These are phyloP conservation scores for Collichthys lucidus DNA, from an alignment of 2,113 vertebrate species.

Conservation along the genomic window DNA sequence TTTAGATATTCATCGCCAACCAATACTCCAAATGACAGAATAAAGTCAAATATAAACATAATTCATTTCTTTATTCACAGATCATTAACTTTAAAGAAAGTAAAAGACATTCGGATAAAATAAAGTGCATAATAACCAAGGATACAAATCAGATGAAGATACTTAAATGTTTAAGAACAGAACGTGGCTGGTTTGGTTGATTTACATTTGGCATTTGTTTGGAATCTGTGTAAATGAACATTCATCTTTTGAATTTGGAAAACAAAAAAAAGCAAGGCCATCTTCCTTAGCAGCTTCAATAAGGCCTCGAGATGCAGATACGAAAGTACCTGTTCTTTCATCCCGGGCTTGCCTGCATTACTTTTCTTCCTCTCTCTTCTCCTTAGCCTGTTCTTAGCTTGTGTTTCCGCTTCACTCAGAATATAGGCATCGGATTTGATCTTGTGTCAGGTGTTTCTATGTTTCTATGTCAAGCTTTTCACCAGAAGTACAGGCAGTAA, in stretches of 20 bases:
- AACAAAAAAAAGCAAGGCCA: conserved; percentile 1
- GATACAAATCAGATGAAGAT: conserved; percentile 5
- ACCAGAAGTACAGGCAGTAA: conserved; percentile 1
- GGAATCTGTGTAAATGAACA: conserved; percentile 10
- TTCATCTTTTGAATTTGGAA: neutral
- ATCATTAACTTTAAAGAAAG: conserved; percentile 20
- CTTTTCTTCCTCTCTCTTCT: conserved; percentile 2
- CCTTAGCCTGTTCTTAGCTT: conserved; percentile 5
- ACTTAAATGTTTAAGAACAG: conserved; percentile 3
- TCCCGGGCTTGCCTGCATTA: neutral
- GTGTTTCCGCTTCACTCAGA: conserved; percentile 13
- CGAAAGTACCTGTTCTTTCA: neutral
- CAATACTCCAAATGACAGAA: neutral
- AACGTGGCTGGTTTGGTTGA: conserved; percentile 40
- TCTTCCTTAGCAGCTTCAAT: neutral
- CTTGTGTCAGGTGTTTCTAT: conserved; percentile 33
- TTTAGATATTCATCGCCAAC: too few relatives aligned
- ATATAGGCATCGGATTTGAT: conserved; percentile 33
- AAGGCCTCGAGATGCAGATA: conserved; percentile 50
- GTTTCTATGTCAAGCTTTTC: conserved; percentile 28
- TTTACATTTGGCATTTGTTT: conserved; percentile 57
- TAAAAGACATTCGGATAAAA: conserved; percentile 38
- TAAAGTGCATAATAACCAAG: conserved; percentile 52
- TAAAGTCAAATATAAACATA: neutral
- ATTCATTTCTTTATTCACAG: conserved; percentile 52